These are phyloP conservation scores for Orthosia gothica DNA, from an alignment of 2,888 invertebrate genomes.

Conservation along the genomic window DNA sequence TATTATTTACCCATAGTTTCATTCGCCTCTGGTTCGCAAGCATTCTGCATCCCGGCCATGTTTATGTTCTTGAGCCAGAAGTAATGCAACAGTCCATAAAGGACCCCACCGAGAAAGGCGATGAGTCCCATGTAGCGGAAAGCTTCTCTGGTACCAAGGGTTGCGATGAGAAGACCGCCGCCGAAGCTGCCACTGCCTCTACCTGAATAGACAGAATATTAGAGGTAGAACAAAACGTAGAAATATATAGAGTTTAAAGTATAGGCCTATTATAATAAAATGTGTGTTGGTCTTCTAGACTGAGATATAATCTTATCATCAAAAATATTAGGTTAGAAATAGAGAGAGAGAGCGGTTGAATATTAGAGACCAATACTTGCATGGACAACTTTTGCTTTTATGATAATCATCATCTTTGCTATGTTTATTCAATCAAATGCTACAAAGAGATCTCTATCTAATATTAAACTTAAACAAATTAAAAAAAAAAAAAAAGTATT, in stretches of 20 bases:
- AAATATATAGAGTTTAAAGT: background rate
- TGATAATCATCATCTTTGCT: background rate
- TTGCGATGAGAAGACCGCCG: conserved; percentile 95
- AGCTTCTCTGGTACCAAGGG: conserved; percentile 94
- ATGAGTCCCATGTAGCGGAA: conserved; percentile 95
- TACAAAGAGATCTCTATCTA: background rate
- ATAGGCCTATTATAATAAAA: background rate
- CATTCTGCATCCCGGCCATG: conserved; percentile 84
- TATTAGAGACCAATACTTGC: no score
- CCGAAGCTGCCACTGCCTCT: conserved; percentile 96
- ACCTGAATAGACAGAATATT: conserved; percentile 84
- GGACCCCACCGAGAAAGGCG: conserved; percentile 93
- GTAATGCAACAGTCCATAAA: conserved; percentile 94
- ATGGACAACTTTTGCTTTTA: background rate
- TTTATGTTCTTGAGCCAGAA: conserved; percentile 94
- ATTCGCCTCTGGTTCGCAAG: conserved; percentile 87
- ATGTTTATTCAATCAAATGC: background rate
- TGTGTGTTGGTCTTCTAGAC: background rate
- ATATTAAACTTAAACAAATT: no score
- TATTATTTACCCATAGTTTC: conserved; percentile 44
- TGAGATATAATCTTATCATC: background rate
- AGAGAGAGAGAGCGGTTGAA: background rate
- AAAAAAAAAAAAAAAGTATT: no score
- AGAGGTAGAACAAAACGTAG: background rate
- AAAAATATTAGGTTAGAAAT: background rate